phyloP scores from a whole-genome alignment of 2,888 invertebrate genomes.

The Aphodius sticticus region DNA sequence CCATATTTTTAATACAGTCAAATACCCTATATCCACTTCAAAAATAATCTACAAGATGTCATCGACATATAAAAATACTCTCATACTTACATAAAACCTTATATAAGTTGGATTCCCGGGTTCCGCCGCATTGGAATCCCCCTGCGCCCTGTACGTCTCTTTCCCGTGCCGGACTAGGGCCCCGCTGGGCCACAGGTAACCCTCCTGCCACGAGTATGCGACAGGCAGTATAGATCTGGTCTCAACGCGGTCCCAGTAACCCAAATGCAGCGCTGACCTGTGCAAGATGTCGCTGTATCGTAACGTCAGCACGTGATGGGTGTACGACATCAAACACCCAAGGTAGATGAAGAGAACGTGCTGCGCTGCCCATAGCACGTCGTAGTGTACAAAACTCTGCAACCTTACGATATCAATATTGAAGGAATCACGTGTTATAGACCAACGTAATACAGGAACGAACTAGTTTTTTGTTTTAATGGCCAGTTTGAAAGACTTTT shows the following conservation, averaged over 20 bases:
- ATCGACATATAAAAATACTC: slow-evolving; percentile 26
- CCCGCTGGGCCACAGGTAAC: slow-evolving; percentile 77
- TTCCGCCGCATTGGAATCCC: slow-evolving; percentile 84
- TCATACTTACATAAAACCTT: slow-evolving; percentile 83
- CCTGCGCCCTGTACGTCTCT: slow-evolving; percentile 77
- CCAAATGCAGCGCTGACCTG: slow-evolving; percentile 88
- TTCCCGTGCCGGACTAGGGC: slow-evolving; percentile 77
- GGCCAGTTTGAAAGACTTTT: slow-evolving; percentile 5
- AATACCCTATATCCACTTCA: too few species aligned
- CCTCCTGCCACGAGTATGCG: slow-evolving; percentile 64
- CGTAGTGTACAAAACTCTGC: slow-evolving; percentile 77
- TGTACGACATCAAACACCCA: slow-evolving; percentile 82
- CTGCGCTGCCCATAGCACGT: slow-evolving; percentile 83
- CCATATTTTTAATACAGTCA: too few species aligned
- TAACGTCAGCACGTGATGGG: slow-evolving; percentile 70
- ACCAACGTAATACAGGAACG: neutral
- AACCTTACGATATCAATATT: slow-evolving; percentile 37
- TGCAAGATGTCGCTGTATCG: slow-evolving; percentile 89
- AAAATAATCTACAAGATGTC: too few species aligned
- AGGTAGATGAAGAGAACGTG: slow-evolving; percentile 87
- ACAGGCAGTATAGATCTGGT: slow-evolving; percentile 58
- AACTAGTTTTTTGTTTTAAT: neutral
- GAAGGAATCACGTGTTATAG: neutral
- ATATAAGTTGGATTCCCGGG: slow-evolving; percentile 84
- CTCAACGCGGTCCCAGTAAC: slow-evolving; percentile 69